Conservation (phyloP, 2,888 invertebrate genomes). For the Chalcis sispes region DNA sequence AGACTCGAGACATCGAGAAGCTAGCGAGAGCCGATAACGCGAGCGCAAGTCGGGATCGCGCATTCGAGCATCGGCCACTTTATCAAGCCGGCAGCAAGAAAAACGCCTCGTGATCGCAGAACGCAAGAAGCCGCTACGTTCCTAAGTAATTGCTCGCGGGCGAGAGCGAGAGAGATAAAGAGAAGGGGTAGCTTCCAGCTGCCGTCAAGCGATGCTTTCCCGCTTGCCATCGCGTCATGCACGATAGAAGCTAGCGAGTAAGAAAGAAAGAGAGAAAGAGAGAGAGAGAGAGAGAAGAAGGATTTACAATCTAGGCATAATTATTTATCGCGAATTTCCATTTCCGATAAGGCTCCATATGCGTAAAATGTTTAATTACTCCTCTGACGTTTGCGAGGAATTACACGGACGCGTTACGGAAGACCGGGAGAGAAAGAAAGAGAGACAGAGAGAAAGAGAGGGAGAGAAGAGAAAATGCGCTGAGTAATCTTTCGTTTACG, state of each 20-base stretch:
- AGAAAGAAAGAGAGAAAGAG: background rate
- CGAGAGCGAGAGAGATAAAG: background rate
- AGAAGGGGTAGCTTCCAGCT: background rate
- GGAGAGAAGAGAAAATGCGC: background rate
- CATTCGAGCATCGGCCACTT: slow-evolving; percentile 14
- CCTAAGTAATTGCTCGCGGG: slow-evolving; percentile 43
- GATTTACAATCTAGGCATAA: slow-evolving; percentile 47
- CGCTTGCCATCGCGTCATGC: too few relatives aligned
- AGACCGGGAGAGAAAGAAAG: too few relatives aligned
- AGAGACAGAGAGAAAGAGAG: too few relatives aligned
- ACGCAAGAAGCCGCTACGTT: slow-evolving; percentile 18
- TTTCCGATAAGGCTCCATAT: slow-evolving; percentile 35
- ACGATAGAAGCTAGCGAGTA: too few relatives aligned
- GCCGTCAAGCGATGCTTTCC: too few relatives aligned
- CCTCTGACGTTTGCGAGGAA: slow-evolving; percentile 21
- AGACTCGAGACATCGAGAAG: slow-evolving; percentile 4
- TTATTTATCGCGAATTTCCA: slow-evolving; percentile 52
- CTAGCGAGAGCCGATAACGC: slow-evolving; percentile 12
- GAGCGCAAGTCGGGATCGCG: background rate
- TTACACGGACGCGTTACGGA: background rate
- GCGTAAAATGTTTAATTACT: slow-evolving; percentile 50
- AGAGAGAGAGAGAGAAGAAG: slow-evolving; percentile 15
- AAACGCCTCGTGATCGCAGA: slow-evolving; percentile 18
- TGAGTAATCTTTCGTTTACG: slow-evolving; percentile 39
- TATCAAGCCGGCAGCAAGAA: slow-evolving; percentile 26